A percentile compares a stretch with the other conserved stretches of the same genome.
Evolutionary conservation across 2,113 vertebrate genomes (phyloP).

Genomic region (Melanerpes formicivorus): DNA sequence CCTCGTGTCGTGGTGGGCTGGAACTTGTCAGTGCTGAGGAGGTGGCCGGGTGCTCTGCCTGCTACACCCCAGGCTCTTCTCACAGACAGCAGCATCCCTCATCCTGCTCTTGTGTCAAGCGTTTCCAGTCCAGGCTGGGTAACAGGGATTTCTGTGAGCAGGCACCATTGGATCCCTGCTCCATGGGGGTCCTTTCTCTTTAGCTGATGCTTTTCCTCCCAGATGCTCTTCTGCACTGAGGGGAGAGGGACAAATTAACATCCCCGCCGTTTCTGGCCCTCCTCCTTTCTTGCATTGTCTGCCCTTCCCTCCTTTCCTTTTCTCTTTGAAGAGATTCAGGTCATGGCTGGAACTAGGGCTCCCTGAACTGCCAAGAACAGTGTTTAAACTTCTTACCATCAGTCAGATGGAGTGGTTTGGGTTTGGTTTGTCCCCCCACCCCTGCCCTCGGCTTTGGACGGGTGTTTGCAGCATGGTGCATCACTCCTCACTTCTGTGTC

Average conservation of each 20-base stretch:
- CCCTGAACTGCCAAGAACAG: constrained; percentile 13
- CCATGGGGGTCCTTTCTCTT: neutral
- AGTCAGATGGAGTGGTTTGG: constrained; percentile 4
- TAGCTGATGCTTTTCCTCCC: neutral
- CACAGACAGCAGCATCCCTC: neutral
- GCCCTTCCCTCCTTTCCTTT: neutral
- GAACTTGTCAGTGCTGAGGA: neutral
- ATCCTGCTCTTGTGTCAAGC: neutral
- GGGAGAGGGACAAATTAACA: constrained; percentile 7
- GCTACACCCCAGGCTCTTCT: neutral
- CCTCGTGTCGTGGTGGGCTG: rapidly evolving
- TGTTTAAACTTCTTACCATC: constrained; percentile 45
- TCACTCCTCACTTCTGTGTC: neutral
- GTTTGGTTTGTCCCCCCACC: neutral
- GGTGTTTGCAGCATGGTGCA: rapidly evolving
- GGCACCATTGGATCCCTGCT: neutral
- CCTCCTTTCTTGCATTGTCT: neutral
- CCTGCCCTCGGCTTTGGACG: neutral
- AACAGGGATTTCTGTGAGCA: neutral
- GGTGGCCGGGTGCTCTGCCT: neutral
- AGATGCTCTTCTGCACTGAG: neutral
- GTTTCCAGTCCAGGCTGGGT: neutral
- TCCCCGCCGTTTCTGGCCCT: neutral
- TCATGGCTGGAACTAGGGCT: constrained; percentile 62
- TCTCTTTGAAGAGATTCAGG: constrained; percentile 48